Evolutionary conservation across 1,140 invertebrate species (phyloP).

Genomic region (Magallana ariakensis): DNA sequence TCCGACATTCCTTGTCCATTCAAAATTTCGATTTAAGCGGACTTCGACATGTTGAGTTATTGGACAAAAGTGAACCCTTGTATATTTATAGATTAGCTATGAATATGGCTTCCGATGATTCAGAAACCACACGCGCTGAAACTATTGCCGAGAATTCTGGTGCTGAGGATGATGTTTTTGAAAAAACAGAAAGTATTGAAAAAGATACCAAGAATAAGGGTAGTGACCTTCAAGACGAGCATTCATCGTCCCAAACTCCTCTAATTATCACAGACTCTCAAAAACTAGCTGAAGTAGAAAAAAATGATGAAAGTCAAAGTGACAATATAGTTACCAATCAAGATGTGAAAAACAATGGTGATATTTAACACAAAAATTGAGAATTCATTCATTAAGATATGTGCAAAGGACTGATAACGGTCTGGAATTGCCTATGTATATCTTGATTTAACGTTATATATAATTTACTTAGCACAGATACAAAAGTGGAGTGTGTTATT

Average conservation of each 20-base stretch:
- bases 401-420: too few relatives aligned
- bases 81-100: conserved; percentile 59
- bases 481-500: too few relatives aligned
- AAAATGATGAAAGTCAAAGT: not conserved
- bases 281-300: not conserved
- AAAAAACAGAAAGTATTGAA: not conserved
- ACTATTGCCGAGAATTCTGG: not conserved
- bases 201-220: not conserved
- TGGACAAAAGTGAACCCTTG: conserved; percentile 62
- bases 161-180: conserved; percentile 8
- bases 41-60: conserved; percentile 54
- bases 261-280: not conserved
- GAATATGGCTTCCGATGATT: conserved; percentile 9
- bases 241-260: not conserved
- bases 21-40: conserved; percentile 59
- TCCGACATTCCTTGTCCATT: conserved; percentile 62
- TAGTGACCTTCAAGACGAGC: not conserved
- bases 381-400: too few relatives aligned
- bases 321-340: too few relatives aligned
- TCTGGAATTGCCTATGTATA: too few relatives aligned
- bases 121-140: not conserved
- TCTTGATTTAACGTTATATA: too few relatives aligned
- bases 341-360: too few relatives aligned
- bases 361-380: too few relatives aligned
- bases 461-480: too few relatives aligned